Evolutionary conservation across 2,113 vertebrate genomes (phyloP), one percentile per base, ranked within the genome.

Genomic region (Pseudonaja textilis): DNA sequence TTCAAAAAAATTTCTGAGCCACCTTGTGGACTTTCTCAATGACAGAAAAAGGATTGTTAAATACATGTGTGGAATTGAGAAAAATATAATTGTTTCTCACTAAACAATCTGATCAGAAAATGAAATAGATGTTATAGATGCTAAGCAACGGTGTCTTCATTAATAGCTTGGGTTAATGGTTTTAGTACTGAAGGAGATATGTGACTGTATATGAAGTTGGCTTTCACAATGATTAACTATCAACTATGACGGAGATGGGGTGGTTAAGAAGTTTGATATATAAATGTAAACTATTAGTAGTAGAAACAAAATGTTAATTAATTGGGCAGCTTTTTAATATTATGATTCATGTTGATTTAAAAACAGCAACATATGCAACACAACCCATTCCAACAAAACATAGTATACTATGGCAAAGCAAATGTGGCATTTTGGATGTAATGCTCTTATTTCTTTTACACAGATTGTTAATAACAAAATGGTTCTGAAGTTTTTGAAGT

Each of bases 391-490:
- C 1, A 1, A 22, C 25, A 45, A 7, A 23, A 61, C 2, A 0
- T 0, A 5, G n/a, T 64, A 87, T 2, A n/a, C 20, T 3, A 16
- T 0, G 5, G 45, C 4, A 34, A 90, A 93, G 20, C 20, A 85
- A 89, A 57, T 64, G 5, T 93, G 14, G 39, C 47, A 2, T 47
- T 85, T 89, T 61, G 87, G 26, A 86, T 52, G n/a, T 64, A 61
- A 90, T 18, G 2, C 52, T 52, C 47, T 54, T 85, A 47, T 9
- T 54, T 59, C 90, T 64, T 59, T 89, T 95, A 89, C 90, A 87
- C 94, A 99, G 99, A 97, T 97, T 5, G 97, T 99, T 81, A 97
- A 97, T 96, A 98, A 96, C 93, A 94, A 96, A 11, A 97, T 94
- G 47, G 98, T 98, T 26, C 95, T 98, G 91, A 97, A 95, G 89